phyloP scores from a whole-genome alignment of 2,113 vertebrate species.

The Varanus salvator region DNA sequence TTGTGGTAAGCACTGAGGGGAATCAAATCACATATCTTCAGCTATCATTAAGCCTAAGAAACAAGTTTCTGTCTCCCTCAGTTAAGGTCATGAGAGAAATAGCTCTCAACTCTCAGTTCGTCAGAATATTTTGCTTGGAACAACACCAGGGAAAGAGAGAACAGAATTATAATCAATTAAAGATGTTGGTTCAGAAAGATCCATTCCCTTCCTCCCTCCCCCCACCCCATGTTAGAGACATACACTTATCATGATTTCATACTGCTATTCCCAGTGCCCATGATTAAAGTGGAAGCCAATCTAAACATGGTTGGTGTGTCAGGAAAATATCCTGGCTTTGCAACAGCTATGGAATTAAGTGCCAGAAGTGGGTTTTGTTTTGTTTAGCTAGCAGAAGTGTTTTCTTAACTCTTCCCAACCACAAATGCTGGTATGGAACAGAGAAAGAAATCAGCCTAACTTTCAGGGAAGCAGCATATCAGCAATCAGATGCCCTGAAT shows the following conservation, averaged over 20 bases:
- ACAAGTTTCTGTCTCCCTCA: neutral
- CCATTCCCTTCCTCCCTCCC: constrained; percentile 49
- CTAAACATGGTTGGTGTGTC: constrained; percentile 58
- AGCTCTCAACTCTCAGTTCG: constrained; percentile 35
- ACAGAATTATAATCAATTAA: constrained; percentile 58
- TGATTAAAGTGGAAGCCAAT: constrained; percentile 63
- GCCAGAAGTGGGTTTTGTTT: constrained; percentile 38
- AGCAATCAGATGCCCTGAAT: neutral
- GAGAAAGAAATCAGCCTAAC: constrained; percentile 28
- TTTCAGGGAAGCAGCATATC: neutral
- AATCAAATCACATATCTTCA: neutral
- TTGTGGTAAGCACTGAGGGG: neutral
- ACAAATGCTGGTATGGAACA: constrained; percentile 16
- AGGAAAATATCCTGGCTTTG: constrained; percentile 59
- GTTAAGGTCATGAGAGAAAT: constrained; percentile 20
- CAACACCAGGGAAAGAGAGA: constrained; percentile 24
- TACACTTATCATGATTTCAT: constrained; percentile 56
- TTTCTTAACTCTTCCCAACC: constrained; percentile 25
- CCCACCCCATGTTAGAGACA: constrained; percentile 45
- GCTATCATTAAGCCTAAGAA: neutral
- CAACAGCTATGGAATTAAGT: constrained; percentile 23
- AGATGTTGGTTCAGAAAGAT: constrained; percentile 53
- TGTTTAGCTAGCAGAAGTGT: neutral
- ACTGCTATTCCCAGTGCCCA: constrained; percentile 63
- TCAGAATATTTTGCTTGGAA: constrained; percentile 45